These are phyloP conservation scores for Oikopleura dioica DNA, from an alignment of 23 tunicate genomes.

Conservation along the genomic window DNA sequence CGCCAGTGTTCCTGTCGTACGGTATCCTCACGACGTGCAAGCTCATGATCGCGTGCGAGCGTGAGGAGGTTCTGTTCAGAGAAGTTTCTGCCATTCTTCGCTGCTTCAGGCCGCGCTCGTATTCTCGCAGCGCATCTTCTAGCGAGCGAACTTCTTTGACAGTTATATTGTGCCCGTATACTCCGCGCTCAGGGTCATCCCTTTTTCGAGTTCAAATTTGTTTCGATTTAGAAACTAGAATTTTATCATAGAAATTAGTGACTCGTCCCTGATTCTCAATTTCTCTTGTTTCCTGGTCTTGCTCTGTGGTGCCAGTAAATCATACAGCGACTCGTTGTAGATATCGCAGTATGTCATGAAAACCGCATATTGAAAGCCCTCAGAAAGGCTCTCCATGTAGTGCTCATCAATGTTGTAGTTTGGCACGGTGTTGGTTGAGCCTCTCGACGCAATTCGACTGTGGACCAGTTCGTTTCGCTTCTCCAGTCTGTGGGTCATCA, in stretches of 20 bases:
- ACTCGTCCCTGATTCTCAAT: not conserved
- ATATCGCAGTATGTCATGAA: constrained; percentile 83
- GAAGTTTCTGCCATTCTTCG: constrained; percentile 65
- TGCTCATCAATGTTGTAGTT: constrained; percentile 2
- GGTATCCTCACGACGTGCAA: constrained; percentile 86
- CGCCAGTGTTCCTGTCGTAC: constrained; percentile 62
- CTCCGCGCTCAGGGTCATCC: not conserved
- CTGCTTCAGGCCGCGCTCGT: constrained; percentile 45
- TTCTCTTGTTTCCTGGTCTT: not conserved
- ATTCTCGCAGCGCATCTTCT: not conserved
- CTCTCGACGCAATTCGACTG: not conserved
- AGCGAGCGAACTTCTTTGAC: not conserved
- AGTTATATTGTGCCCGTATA: not conserved
- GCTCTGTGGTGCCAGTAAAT: constrained; percentile 23
- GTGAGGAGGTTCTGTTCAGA: constrained; percentile 62
- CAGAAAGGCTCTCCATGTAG: not conserved
- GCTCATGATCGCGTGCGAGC: constrained; percentile 83
- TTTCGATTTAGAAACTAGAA: too few relatives aligned
- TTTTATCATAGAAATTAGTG: too few relatives aligned
- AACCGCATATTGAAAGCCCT: constrained; percentile 53
- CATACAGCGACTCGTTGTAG: constrained; percentile 74
- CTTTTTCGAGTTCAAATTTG: too few relatives aligned
- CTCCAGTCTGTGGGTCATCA: constrained; percentile 7
- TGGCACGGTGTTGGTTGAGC: not conserved
- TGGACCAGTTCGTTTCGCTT: not conserved